Conservation (phyloP, 35 echinoderm and acorn worm species). For the Lytechinus variegatus region DNA sequence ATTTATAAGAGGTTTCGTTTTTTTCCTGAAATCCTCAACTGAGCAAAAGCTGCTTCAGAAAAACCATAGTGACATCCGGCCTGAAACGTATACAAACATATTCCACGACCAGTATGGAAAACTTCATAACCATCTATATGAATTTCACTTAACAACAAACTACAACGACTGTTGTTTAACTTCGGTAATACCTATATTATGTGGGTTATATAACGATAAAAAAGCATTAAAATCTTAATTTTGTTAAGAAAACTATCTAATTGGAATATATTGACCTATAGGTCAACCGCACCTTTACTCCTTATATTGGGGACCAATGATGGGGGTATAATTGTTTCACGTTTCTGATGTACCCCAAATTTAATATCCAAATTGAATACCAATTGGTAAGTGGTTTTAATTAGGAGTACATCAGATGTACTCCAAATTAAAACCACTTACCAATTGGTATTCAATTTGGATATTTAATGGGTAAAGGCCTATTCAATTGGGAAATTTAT, state of each 20-base stretch:
- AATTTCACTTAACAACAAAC: constrained; percentile 25
- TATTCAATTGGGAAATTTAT: too few relatives aligned
- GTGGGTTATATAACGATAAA: not conserved
- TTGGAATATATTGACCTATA: constrained; percentile 48
- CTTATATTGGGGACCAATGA: too few relatives aligned
- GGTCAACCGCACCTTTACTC: not conserved
- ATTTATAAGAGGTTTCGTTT: constrained; percentile 24
- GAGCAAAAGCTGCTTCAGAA: constrained; percentile 50
- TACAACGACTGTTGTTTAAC: constrained; percentile 38
- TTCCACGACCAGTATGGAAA: constrained; percentile 25
- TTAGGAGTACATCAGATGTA: too few relatives aligned
- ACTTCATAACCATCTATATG: not conserved
- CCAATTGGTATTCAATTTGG: too few relatives aligned
- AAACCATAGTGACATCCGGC: not conserved
- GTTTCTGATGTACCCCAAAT: too few relatives aligned
- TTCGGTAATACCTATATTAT: constrained; percentile 43
- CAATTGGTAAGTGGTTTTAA: too few relatives aligned
- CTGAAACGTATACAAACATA: constrained; percentile 16
- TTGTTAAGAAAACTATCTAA: not conserved
- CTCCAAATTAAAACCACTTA: too few relatives aligned
- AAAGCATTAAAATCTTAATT: not conserved
- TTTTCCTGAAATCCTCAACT: not conserved
- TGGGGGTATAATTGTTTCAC: too few relatives aligned
- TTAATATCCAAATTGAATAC: too few relatives aligned
- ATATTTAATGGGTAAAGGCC: too few relatives aligned